Base-by-base conservation (phyloP, 1,140 invertebrate genomes). In the Polyergus mexicanus region DNA sequence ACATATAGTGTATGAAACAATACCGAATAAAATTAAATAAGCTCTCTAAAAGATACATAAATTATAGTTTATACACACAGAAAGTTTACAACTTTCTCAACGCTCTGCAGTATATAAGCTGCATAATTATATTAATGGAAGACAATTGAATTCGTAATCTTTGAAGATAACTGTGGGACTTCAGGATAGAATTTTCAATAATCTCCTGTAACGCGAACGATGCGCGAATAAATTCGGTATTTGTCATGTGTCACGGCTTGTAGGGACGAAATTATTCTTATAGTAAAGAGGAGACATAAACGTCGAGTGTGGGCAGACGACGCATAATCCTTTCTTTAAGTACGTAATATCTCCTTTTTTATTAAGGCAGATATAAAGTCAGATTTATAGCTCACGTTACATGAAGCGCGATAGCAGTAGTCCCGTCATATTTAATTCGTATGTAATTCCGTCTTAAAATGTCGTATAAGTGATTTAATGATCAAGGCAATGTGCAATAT, bases 271-370 rank as follows among this genome's bases (percentile, higher is more conserved):
- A 13, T 83, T 72, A 72, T 60, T 60, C 22, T 25, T 41, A 72
- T 62, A 83, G 71, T 72, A 83, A 72, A 28, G 41, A 35, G 19
- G 25, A 72, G 25, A 72, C 38, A 44, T 81, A 81, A 81, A 81
- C 66, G 35, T 5, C n/a, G 65, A 69, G n/a, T 41, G 54, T 35
- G 38, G 47, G 54, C 28, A 62, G 28, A 28, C 32, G 25, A 72
- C 41, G 78, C 10, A 60, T 83, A 83, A 83, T 83, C 78, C 78
- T 74, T 83, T 83, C 28, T 74, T 83, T 83, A 83, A 74, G 68
- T 74, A 47, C 54, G 54, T 41, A 3, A 47, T 83, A 83, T 74
- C 25, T 41, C 13, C 19, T 83, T 83, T 80, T 83, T 83, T 83
- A 83, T 83, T 83, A 83, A 83, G 28, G 60, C 68, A 60, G 68